Evolutionary conservation across 1,140 invertebrate species (phyloP).

Genomic region (Drosophila takahashii): DNA sequence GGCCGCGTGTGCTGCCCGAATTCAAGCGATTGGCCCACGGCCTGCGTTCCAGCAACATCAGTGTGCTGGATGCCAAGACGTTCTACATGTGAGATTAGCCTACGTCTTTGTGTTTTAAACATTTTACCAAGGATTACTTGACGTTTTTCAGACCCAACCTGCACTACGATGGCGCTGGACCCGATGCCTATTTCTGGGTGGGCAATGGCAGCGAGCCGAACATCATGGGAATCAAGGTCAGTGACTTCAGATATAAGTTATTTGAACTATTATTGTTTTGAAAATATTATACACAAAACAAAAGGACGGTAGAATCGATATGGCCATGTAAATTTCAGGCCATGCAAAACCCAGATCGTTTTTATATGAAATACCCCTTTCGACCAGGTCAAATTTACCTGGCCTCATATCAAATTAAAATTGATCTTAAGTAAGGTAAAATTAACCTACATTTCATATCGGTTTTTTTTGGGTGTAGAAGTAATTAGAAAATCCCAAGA

Average conservation of each 20-base stretch:
- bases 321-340: no score
- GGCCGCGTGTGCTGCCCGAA: conserved; percentile 91
- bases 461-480: no score
- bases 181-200: conserved; percentile 97
- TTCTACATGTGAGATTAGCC: conserved; percentile 87
- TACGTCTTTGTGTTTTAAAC: no score
- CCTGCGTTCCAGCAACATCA: conserved; percentile 95
- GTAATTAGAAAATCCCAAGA: no score
- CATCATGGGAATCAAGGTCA: conserved; percentile 92
- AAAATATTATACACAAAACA: no score
- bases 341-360: no score
- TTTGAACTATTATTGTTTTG: not conserved
- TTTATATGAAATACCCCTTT: no score
- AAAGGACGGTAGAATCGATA: no score
- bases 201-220: conserved; percentile 93
- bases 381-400: no score
- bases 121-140: not conserved
- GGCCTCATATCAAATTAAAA: no score
- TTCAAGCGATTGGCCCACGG: conserved; percentile 94
- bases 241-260: not conserved
- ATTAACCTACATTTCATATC: no score
- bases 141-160: conserved; percentile 91
- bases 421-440: no score
- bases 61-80: conserved; percentile 95
- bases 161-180: conserved; percentile 95